Evolutionary conservation across 2,888 invertebrate species (phyloP).

Genomic region (Trichopoda pennipes): DNA sequence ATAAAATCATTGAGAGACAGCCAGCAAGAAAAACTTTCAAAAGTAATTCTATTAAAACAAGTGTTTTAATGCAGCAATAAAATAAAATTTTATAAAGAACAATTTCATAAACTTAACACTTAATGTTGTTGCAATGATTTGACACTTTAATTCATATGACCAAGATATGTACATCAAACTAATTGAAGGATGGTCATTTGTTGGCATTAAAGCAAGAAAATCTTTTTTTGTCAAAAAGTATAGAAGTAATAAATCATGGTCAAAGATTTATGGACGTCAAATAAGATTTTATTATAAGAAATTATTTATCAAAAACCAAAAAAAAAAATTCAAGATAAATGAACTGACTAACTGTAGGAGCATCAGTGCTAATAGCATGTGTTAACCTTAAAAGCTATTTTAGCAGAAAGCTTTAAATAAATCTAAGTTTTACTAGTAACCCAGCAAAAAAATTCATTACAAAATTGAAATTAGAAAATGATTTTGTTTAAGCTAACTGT

Average conservation of each 20-base stretch:
- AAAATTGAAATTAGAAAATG: no score
- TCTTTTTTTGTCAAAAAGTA: slow-evolving; percentile 22
- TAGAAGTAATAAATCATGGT: slow-evolving; percentile 12
- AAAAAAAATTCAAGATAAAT: not conserved
- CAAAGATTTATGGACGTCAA: slow-evolving; percentile 7
- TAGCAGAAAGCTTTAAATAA: no score
- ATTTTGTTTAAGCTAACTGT: no score
- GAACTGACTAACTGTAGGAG: not conserved
- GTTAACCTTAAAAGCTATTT: no score
- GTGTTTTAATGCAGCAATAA: not conserved
- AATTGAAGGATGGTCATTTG: slow-evolving; percentile 2
- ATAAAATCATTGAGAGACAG: not conserved
- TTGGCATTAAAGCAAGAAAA: not conserved
- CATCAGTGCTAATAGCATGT: not conserved
- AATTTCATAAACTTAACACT: not conserved
- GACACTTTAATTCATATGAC: not conserved
- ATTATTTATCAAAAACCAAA: no score
- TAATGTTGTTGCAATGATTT: not conserved
- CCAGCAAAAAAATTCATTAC: no score
- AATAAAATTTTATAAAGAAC: not conserved
- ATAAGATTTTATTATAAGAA: not conserved
- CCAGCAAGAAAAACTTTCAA: not conserved
- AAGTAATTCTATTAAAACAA: not conserved
- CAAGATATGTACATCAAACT: slow-evolving; percentile 4
- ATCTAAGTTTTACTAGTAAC: no score